Percentiles rank a stretch among this genome's conserved stretches.
phyloP scores from a whole-genome alignment of 2,797 vertebrate species.

The Etheostoma nigrum region DNA sequence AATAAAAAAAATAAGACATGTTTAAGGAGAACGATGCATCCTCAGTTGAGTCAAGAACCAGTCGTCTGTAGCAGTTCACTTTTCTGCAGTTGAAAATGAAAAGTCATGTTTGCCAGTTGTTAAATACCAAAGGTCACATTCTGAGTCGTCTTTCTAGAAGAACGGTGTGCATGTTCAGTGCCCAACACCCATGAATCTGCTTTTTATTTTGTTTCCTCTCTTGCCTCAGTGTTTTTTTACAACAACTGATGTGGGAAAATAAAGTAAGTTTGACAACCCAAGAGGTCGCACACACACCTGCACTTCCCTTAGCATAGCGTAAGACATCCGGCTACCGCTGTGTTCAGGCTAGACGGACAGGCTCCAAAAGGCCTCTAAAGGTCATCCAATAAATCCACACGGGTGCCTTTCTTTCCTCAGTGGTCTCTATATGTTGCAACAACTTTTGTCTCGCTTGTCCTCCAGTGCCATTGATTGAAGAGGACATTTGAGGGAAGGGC shows the following conservation, averaged over 20 bases:
- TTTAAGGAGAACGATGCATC: constrained; percentile 8
- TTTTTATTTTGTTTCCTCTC: not conserved
- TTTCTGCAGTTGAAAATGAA: constrained; percentile 9
- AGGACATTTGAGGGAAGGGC: constrained; percentile 63
- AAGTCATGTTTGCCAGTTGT: constrained; percentile 17
- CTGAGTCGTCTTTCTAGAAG: constrained; percentile 28
- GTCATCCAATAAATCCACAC: constrained; percentile 58
- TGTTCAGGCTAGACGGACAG: not conserved
- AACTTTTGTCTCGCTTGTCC: constrained; percentile 39
- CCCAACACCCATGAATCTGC: not conserved
- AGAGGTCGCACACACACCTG: not conserved
- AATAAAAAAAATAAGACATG: not conserved
- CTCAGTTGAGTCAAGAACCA: constrained; percentile 17
- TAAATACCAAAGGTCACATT: constrained; percentile 40
- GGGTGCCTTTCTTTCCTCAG: constrained; percentile 22
- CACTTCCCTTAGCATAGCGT: not conserved
- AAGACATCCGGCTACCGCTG: not conserved
- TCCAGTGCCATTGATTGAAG: constrained; percentile 56
- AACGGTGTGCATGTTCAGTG: not conserved
- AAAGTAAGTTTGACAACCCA: not conserved
- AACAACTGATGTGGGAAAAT: constrained; percentile 1
- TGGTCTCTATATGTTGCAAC: constrained; percentile 29
- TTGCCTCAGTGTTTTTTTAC: constrained; percentile 6
- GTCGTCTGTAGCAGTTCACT: not conserved
- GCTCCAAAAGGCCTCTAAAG: constrained; percentile 48